Evolutionary conservation across 37 sponge, comb jelly and placozoan species (phyloP).

Genomic region (Bolinopsis microptera): DNA sequence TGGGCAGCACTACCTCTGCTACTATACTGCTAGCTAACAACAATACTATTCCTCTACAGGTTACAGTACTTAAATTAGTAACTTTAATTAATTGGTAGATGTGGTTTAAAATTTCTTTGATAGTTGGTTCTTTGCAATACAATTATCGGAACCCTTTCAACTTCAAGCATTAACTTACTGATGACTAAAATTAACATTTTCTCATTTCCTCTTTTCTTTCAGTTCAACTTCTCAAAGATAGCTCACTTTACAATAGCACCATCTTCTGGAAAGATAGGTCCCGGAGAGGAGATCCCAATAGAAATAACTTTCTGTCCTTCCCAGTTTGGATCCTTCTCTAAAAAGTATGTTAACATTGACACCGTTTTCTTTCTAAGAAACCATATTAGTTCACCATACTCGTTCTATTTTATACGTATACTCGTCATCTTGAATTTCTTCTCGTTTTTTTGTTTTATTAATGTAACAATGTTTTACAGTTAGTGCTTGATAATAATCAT

Average conservation of each 20-base stretch:
- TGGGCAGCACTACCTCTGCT: not conserved
- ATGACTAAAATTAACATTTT: not conserved
- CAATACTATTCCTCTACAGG: conserved; percentile 51
- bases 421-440: too few relatives aligned
- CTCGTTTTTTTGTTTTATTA: too few relatives aligned
- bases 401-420: too few relatives aligned
- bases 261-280: not conserved
- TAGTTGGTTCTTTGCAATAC: too few relatives aligned
- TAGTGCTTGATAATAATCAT: too few relatives aligned
- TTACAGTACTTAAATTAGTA: too few relatives aligned
- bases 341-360: conserved; percentile 26
- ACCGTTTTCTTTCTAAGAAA: too few relatives aligned
- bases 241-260: conserved; percentile 46
- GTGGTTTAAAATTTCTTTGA: too few relatives aligned
- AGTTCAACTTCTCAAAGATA: conserved; percentile 60
- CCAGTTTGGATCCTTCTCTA: conserved; percentile 56
- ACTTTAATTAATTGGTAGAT: not conserved
- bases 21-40: conserved; percentile 39
- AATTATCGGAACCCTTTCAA: too few relatives aligned
- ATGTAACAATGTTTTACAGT: too few relatives aligned
- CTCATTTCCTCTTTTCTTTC: not conserved
- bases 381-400: too few relatives aligned
- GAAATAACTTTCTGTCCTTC: conserved; percentile 56
- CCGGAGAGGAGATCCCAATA: not conserved
- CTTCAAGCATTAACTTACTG: too few relatives aligned